These are phyloP conservation scores for Sisyra nigra DNA, from an alignment of 2,888 invertebrate species.

Conservation along the genomic window DNA sequence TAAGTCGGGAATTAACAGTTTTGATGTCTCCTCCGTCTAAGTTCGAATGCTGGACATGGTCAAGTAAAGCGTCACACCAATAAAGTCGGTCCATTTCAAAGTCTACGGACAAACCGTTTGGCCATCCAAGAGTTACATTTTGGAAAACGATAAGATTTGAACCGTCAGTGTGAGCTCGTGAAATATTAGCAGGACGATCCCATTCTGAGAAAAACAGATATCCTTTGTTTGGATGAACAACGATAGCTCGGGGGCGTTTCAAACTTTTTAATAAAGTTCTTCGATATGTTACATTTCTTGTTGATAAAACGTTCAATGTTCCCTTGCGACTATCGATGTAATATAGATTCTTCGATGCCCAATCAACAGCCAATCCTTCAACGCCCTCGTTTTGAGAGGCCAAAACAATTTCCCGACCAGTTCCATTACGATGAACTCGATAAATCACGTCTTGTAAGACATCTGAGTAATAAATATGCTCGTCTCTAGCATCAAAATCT, in stretches of 20 bases:
- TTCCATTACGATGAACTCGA: slow-evolving; percentile 61
- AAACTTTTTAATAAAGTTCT: slow-evolving; percentile 72
- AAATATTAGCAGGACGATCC: slow-evolving; percentile 93
- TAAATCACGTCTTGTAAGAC: slow-evolving; percentile 92
- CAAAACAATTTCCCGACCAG: slow-evolving; percentile 71
- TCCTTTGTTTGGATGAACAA: slow-evolving; percentile 90
- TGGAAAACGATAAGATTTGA: slow-evolving; percentile 72
- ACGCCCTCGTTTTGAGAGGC: slow-evolving; percentile 96
- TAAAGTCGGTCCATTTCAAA: slow-evolving; percentile 75
- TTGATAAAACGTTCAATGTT: slow-evolving; percentile 82
- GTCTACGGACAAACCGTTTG: slow-evolving; percentile 91
- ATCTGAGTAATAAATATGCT: slow-evolving; percentile 94
- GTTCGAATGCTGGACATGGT: slow-evolving; percentile 89
- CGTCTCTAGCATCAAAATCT: slow-evolving; percentile 81
- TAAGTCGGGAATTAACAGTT: slow-evolving; percentile 73
- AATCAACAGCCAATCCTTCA: slow-evolving; percentile 88
- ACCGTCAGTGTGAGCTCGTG: slow-evolving; percentile 82
- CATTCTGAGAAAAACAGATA: slow-evolving; percentile 92
- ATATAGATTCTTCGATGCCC: slow-evolving; percentile 89
- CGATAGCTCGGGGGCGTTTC: slow-evolving; percentile 88
- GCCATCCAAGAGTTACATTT: slow-evolving; percentile 90
- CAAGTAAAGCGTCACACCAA: slow-evolving; percentile 93
- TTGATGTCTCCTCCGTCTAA: slow-evolving; percentile 82
- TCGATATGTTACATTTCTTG: slow-evolving; percentile 68
- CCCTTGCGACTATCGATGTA: slow-evolving; percentile 92